Percentiles rank a stretch among this genome's conserved stretches.
phyloP scores from a whole-genome alignment of 2,888 invertebrate genomes.

The Cenopis cana region DNA sequence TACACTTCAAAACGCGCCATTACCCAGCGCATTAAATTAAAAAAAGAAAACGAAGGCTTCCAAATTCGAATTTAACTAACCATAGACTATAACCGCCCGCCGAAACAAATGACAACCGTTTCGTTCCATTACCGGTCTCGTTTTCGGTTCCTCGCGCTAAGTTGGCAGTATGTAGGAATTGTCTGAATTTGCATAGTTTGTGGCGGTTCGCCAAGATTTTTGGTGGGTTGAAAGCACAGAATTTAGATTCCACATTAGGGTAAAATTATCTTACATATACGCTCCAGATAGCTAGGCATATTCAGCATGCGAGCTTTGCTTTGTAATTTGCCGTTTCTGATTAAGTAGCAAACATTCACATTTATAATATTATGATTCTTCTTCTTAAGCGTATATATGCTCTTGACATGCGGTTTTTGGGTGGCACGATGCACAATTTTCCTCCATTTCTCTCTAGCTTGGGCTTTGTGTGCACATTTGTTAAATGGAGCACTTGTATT shows the following conservation, averaged over 20 bases:
- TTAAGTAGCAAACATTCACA: too few species aligned
- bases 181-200: constrained; percentile 27
- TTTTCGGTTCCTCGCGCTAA: constrained; percentile 35
- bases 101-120: constrained; percentile 40
- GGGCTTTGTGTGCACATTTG: too few species aligned
- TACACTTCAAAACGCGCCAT: too few species aligned
- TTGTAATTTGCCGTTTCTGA: background rate
- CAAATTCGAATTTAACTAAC: constrained; percentile 37
- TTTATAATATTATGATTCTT: too few species aligned
- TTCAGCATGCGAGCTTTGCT: background rate
- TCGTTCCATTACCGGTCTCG: constrained; percentile 40
- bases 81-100: constrained; percentile 37
- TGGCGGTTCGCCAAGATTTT: constrained; percentile 28
- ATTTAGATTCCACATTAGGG: constrained; percentile 8
- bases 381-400: too few species aligned
- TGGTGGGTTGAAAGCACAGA: constrained; percentile 1
- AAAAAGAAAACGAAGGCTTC: background rate
- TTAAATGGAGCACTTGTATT: too few species aligned
- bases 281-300: background rate
- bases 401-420: too few species aligned
- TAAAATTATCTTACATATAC: constrained; percentile 7
- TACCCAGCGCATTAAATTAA: background rate
- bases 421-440: too few species aligned
- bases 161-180: constrained; percentile 32
- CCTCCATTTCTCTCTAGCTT: too few species aligned